These are phyloP conservation scores for Drosophila seguyi DNA, from an alignment of 1,140 invertebrate genomes.

Conservation along the genomic window DNA sequence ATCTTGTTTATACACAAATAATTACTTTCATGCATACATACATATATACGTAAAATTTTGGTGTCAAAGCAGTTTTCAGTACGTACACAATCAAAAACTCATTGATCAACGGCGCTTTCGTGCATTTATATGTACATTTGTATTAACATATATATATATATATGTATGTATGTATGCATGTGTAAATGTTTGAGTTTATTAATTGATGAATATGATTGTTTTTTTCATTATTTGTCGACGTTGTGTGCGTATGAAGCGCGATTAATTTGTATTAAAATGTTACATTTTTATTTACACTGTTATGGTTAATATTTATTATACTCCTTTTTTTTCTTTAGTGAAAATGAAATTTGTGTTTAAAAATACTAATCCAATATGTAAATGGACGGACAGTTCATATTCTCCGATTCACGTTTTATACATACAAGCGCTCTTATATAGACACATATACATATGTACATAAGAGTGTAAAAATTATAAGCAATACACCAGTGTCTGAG, in stretches of 20 bases:
- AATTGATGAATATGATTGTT: slow-evolving; percentile 12
- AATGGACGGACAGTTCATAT: background rate
- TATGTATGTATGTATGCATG: background rate
- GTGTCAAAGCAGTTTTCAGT: background rate
- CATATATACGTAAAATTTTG: background rate
- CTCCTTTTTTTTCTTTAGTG: background rate
- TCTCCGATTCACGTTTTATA: background rate
- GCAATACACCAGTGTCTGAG: slow-evolving; percentile 2
- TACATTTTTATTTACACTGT: background rate
- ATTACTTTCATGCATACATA: background rate
- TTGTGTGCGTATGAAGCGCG: background rate
- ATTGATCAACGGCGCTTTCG: slow-evolving; percentile 9
- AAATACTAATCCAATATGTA: background rate
- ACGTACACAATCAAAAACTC: background rate
- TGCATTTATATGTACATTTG: background rate
- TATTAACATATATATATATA: too few relatives aligned
- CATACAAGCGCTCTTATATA: background rate
- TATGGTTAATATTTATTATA: background rate
- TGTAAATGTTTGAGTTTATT: background rate
- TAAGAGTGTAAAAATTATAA: slow-evolving; percentile 10
- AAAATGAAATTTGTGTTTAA: background rate
- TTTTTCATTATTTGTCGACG: background rate
- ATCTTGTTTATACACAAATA: background rate
- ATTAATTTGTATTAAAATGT: background rate
- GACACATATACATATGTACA: background rate